Base-by-base conservation (phyloP, 2,888 invertebrate genomes). In the Flabesymbios commensalis region DNA sequence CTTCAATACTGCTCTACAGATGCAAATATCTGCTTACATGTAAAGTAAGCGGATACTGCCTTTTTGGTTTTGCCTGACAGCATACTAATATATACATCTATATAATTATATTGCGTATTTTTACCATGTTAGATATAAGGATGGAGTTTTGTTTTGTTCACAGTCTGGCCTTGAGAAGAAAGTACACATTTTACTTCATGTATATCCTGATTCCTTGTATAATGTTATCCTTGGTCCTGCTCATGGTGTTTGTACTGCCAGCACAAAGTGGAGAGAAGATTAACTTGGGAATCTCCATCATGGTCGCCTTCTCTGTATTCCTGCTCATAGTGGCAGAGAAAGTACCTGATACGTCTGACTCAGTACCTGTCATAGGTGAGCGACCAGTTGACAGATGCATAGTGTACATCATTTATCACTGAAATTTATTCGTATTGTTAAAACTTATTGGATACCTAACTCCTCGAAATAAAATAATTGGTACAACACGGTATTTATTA, bases 221-320 rank as follows among this genome's bases (percentile, higher is more conserved):
- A 22, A 67, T 74, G 70, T 66, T 74, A 62, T 75, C 72, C 10
- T 54, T 65, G n/a, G 64, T 74, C 14, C 68, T 74, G 26, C 56
- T 72, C 32, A 57, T 73, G 52, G 67, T 72, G 39, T 74, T 74
- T 49, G 64, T 65, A 31, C 61, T 74, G 41, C 74, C 74, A 10
- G 70, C 74, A 2, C 74, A 74, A 47, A 60, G 70, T 39, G 74
- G 74, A 0, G 74, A 74, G 63, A 74, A 74, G 64, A 61, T 74
- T 14, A 69, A 71, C 5, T 67, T 74, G 10, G 74, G 74, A 7
- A 65, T 74, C 19, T 72, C 74, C 17, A 68, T 74, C 17, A 63
- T 74, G 2, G 62, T 74, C n/a, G 57, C 74, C 22, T 73, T 75
- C 56, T 70, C 71, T 2, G 73, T 74, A 29, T 74, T 74, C 61